Base-by-base conservation (phyloP, 1,140 invertebrate species). In the Theocolax elegans region DNA sequence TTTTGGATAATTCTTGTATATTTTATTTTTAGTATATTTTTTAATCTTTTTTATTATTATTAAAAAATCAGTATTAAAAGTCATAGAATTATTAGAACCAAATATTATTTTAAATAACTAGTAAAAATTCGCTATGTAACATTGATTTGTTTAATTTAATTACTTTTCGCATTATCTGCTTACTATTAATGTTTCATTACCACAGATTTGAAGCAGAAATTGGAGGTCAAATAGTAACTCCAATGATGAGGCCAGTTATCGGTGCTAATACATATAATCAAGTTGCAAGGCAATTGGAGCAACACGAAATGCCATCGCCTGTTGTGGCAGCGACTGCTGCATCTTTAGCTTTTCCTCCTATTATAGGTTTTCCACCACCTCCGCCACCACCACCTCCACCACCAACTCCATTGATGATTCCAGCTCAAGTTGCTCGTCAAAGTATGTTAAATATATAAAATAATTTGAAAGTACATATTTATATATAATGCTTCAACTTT, bases 151-250 rank as follows among this genome's bases (percentile, higher is more conserved):
- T n/a, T n/a, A n/a, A n/a, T n/a, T n/a, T n/a, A n/a, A n/a, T n/a
- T n/a, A n/a, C n/a, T n/a, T n/a, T n/a, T 4, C 10, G 31, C 10
- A 35, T 35, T 35, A 10, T 35, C 10, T 35, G 4, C 31, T 35
- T 10, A 35, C 31, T 35, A 35, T 35, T 10, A 35, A 35, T 35
- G 31, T 21, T 56, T 35, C 44, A 71, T 69, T n/a, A n/a, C 79
- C 77, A 12, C 74, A 94, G 92, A 74, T 95, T 95, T 82, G 94
- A 95, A 79, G 93, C 93, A n/a, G 94, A 95, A 85, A 95, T 94
- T 71, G 91, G 92, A 7, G 89, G 89, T 59, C 85, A 89, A 67
- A 81, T 88, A 40, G 84, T 88, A 23, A 84, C 86, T 23, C 84
- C 88, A 56, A 86, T 89, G 6, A 79, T 75, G 23, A 85, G 89